A percentile compares a stretch with the other conserved stretches of the same genome.
phyloP scores from a whole-genome alignment of 2,888 invertebrate species.

The Melieria crassipennis region DNA sequence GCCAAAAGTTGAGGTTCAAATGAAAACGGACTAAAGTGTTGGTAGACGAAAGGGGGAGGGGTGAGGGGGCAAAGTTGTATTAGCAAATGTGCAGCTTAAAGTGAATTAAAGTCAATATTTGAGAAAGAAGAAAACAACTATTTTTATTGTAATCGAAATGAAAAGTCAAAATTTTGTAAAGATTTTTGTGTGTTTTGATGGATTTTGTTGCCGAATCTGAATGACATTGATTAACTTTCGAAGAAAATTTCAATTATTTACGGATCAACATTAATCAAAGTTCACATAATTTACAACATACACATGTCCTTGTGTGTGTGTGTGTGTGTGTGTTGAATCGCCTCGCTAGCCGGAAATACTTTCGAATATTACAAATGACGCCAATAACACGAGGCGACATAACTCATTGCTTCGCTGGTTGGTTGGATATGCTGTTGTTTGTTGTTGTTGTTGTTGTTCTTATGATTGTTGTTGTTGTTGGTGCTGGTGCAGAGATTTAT shows the following conservation, averaged over 20 bases:
- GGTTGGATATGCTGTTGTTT: no score
- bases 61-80: background rate
- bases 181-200: slow-evolving; percentile 30
- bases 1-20: slow-evolving; percentile 6
- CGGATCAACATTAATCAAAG: slow-evolving; percentile 41
- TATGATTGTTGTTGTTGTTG: no score
- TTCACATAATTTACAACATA: background rate
- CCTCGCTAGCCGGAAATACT: slow-evolving; percentile 33
- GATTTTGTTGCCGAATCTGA: slow-evolving; percentile 26
- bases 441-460: no score
- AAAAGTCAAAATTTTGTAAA: slow-evolving; percentile 25
- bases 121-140: background rate
- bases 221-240: slow-evolving; percentile 41
- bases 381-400: slow-evolving; percentile 12
- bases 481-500: slow-evolving; percentile 40
- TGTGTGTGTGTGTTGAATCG: background rate
- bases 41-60: background rate
- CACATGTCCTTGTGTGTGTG: background rate
- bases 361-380: slow-evolving; percentile 38
- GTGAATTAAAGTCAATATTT: no score
- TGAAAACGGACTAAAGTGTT: background rate
- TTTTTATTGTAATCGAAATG: slow-evolving; percentile 1
- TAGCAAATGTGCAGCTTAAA: background rate
- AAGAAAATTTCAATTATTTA: slow-evolving; percentile 36
- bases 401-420: no score